phyloP scores from a whole-genome alignment of 2,113 vertebrate genomes.

The Dunckerocampus dactyliophorus region DNA sequence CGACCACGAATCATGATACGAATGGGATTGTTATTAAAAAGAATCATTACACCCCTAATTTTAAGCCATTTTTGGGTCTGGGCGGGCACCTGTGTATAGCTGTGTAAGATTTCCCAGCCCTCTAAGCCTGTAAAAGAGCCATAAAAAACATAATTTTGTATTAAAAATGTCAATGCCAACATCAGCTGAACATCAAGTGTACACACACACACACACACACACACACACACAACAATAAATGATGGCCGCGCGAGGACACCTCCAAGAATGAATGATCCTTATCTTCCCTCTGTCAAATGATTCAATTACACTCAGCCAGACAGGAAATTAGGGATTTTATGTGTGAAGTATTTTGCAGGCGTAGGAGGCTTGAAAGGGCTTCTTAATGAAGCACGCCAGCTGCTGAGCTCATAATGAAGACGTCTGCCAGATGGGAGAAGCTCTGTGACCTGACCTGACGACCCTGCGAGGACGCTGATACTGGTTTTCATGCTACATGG shows the following conservation, averaged over 20 bases:
- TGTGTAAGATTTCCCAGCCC: too few species aligned
- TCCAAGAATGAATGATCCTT: slow-evolving; percentile 39
- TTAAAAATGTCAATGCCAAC: not conserved
- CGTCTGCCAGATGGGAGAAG: slow-evolving; percentile 40
- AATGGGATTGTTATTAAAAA: too few species aligned
- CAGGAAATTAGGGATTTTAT: slow-evolving; percentile 71
- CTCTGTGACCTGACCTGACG: slow-evolving; percentile 29
- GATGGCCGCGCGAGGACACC: slow-evolving; percentile 21
- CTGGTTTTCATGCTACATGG: not conserved
- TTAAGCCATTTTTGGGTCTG: too few species aligned
- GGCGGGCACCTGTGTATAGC: too few species aligned
- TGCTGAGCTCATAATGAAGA: slow-evolving; percentile 55
- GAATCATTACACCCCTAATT: too few species aligned
- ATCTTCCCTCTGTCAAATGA: slow-evolving; percentile 65
- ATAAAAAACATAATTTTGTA: too few species aligned
- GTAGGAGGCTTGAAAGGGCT: slow-evolving; percentile 46
- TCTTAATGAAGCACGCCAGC: slow-evolving; percentile 61
- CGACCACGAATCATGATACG: too few species aligned
- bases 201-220: not conserved
- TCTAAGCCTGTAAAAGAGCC: too few species aligned
- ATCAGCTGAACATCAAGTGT: not conserved
- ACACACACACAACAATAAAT: slow-evolving; percentile 2
- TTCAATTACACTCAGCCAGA: slow-evolving; percentile 69
- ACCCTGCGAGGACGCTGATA: not conserved
- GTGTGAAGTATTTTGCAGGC: slow-evolving; percentile 64